A percentile compares a stretch with the other conserved stretches of the same genome.
phyloP scores from a whole-genome alignment of 2,888 invertebrate species.

The Molanna angustata region DNA sequence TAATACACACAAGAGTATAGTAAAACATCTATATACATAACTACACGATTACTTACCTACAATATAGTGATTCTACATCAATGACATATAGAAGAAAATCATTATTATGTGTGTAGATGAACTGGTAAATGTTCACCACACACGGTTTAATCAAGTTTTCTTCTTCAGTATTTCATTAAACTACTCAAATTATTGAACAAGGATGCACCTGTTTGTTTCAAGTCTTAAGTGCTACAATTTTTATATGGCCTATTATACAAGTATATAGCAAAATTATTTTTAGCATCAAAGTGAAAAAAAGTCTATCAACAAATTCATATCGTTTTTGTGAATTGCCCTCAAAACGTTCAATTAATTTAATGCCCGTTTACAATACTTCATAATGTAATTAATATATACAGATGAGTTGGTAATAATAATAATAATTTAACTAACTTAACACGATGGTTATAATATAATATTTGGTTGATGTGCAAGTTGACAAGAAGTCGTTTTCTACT shows the following conservation, averaged over 20 bases:
- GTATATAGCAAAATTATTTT: slow-evolving; percentile 31
- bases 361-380: slow-evolving; percentile 29
- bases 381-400: slow-evolving; percentile 32
- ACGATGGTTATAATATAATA: slow-evolving; percentile 24
- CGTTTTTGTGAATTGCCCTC: too few species aligned
- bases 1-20: slow-evolving; percentile 23
- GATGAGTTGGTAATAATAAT: slow-evolving; percentile 32
- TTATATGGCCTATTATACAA: slow-evolving; percentile 31
- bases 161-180: slow-evolving; percentile 9
- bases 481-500: slow-evolving; percentile 26
- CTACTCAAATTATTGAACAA: slow-evolving; percentile 23
- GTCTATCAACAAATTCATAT: too few species aligned
- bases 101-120: slow-evolving; percentile 16
- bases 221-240: slow-evolving; percentile 32
- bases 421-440: slow-evolving; percentile 24
- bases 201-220: slow-evolving; percentile 31
- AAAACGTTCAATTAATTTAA: slow-evolving; percentile 24
- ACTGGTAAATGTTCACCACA: slow-evolving; percentile 10
- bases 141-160: slow-evolving; percentile 13
- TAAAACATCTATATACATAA: slow-evolving; percentile 34
- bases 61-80: slow-evolving; percentile 26
- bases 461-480: slow-evolving; percentile 30
- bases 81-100: slow-evolving; percentile 27
- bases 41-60: slow-evolving; percentile 32
- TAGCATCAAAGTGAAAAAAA: slow-evolving; percentile 25